Percentiles rank a stretch among this genome's conserved stretches.
Conservation (phyloP, 1,140 invertebrate species). For the Hypothenemus hampei region DNA sequence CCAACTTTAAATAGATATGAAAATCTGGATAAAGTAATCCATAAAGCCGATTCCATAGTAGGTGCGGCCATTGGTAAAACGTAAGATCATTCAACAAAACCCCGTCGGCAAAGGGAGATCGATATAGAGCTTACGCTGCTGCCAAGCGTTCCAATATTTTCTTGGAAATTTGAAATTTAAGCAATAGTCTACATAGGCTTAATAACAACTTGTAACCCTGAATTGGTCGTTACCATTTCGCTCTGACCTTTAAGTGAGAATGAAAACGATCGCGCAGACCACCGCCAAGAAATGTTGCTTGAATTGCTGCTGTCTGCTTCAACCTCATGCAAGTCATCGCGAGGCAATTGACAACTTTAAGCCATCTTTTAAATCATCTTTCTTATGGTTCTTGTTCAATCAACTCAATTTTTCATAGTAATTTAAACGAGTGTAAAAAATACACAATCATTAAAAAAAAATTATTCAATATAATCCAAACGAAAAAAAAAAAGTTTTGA, state of each 20-base stretch:
- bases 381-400: no score
- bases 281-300: slow-evolving; percentile 15
- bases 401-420: no score
- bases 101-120: slow-evolving; percentile 16
- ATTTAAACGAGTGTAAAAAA: no score
- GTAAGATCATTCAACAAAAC: slow-evolving; percentile 24
- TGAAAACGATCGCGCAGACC: slow-evolving; percentile 17
- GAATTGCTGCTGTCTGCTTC: slow-evolving; percentile 6
- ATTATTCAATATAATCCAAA: no score
- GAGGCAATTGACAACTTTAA: no score
- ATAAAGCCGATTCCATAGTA: neutral
- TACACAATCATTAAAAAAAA: no score
- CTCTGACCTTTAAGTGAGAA: slow-evolving; percentile 15
- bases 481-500: no score
- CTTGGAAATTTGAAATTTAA: neutral
- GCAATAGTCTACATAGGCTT: neutral
- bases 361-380: no score
- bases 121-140: slow-evolving; percentile 8
- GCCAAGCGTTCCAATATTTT: slow-evolving; percentile 5
- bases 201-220: slow-evolving; percentile 18
- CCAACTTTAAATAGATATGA: neutral
- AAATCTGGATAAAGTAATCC: slow-evolving; percentile 1
- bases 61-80: slow-evolving; percentile 12
- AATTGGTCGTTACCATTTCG: slow-evolving; percentile 21
- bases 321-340: slow-evolving; percentile 5